Conservation (phyloP, 1,140 invertebrate genomes). For the Caenorhabditis remanei region DNA sequence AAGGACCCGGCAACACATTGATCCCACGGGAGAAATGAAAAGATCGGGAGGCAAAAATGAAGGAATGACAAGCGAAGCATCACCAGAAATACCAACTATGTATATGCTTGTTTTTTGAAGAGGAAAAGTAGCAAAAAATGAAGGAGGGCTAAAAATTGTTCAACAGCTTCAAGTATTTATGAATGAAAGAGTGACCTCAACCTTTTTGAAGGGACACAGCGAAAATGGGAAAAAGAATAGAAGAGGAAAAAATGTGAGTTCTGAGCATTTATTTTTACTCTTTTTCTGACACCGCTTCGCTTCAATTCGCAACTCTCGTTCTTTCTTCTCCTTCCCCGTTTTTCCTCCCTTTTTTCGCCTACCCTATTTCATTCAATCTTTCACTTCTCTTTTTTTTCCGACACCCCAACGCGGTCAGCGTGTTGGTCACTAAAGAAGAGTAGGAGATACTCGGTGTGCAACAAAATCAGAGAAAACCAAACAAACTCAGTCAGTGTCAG, state of each 20-base stretch:
- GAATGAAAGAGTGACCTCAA: constrained; percentile 49
- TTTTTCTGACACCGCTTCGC: constrained; percentile 45
- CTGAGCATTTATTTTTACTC: constrained; percentile 49
- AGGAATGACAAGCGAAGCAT: constrained; percentile 11
- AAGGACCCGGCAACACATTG: constrained; percentile 38
- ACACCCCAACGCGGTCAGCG: constrained; percentile 3
- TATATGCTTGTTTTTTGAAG: neutral
- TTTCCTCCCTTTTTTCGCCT: constrained; percentile 22
- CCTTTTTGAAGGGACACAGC: constrained; percentile 8
- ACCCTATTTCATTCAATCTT: constrained; percentile 42
- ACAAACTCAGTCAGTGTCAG: constrained; percentile 43
- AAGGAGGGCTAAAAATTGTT: neutral
- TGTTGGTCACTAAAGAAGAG: constrained; percentile 38
- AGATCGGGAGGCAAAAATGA: neutral
- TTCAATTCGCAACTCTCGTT: constrained; percentile 56
- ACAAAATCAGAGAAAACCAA: constrained; percentile 47
- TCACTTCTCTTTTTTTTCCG: constrained; percentile 9
- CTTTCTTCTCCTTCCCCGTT: neutral
- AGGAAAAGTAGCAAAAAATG: neutral
- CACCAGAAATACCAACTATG: constrained; percentile 35
- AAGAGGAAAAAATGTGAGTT: constrained; percentile 3
- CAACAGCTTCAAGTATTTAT: constrained; percentile 30
- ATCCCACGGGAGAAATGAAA: constrained; percentile 42
- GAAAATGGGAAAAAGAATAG: neutral
- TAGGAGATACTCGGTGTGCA: constrained; percentile 25